phyloP scores from a whole-genome alignment of 1,140 invertebrate genomes.

The Zaprionus gabonicus region DNA sequence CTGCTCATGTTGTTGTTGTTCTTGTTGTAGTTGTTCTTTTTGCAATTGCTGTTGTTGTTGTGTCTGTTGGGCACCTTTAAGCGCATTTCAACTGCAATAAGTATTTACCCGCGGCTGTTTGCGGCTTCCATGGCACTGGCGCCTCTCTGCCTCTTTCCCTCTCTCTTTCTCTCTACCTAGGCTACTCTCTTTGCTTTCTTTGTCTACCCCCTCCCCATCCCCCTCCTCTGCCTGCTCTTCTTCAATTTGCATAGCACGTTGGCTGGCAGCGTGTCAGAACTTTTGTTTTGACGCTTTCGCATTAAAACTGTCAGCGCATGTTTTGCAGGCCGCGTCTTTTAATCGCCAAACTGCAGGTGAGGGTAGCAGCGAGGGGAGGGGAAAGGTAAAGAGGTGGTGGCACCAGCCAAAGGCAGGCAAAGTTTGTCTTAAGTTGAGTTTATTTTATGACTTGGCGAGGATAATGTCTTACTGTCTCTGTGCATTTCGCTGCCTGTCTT shows the following conservation, averaged over 20 bases:
- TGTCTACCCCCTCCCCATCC: background rate
- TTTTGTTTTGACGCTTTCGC: conserved; percentile 52
- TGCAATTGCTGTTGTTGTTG: background rate
- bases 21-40: background rate
- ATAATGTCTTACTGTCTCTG: background rate
- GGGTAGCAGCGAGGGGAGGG: background rate
- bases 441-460: background rate
- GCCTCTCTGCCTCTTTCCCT: background rate
- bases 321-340: conserved; percentile 55
- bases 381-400: background rate
- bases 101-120: conserved; percentile 18
- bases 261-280: conserved; percentile 31
- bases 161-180: background rate
- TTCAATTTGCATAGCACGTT: conserved; percentile 60
- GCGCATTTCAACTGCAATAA: conserved; percentile 23
- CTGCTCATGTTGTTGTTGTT: background rate
- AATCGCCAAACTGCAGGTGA: conserved; percentile 9
- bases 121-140: background rate
- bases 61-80: conserved; percentile 21
- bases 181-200: background rate
- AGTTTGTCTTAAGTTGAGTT: conserved; percentile 8
- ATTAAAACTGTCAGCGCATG: conserved; percentile 74
- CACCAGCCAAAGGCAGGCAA: conserved; percentile 40
- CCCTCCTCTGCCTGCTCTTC: background rate
- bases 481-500: background rate